Evolutionary conservation across 2,113 vertebrate species (phyloP).

Genomic region (Apodemus sylvaticus): DNA sequence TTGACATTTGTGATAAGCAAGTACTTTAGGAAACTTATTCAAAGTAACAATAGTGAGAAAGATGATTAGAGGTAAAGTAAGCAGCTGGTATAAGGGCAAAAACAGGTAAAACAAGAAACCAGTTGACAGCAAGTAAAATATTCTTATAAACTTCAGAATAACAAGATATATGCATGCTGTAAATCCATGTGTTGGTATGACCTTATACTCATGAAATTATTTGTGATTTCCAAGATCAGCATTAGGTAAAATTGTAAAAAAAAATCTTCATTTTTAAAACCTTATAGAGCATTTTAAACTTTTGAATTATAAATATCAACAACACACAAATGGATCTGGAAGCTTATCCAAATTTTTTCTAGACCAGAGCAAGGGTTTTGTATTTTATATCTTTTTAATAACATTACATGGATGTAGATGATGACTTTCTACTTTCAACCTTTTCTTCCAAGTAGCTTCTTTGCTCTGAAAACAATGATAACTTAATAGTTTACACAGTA

Average conservation of each 20-base stretch:
- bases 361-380: not conserved
- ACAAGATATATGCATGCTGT: not conserved
- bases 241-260: not conserved
- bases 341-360: not conserved
- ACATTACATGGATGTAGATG: not conserved
- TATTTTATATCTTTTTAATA: not conserved
- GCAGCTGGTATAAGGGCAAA: not conserved
- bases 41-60: not conserved
- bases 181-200: not conserved
- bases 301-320: not conserved
- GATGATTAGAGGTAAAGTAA: not conserved
- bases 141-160: not conserved
- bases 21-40: conserved; percentile 24
- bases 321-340: not conserved
- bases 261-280: not conserved
- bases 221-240: not conserved
- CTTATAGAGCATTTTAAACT: not conserved
- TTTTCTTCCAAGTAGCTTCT: conserved; percentile 37
- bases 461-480: not conserved
- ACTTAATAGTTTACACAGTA: not conserved
- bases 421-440: conserved; percentile 41
- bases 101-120: not conserved
- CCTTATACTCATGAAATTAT: not conserved
- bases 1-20: not conserved
- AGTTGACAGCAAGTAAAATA: conserved; percentile 21